Conservation (phyloP, 2,797 vertebrate species). For the Lutjanus campechanus region DNA sequence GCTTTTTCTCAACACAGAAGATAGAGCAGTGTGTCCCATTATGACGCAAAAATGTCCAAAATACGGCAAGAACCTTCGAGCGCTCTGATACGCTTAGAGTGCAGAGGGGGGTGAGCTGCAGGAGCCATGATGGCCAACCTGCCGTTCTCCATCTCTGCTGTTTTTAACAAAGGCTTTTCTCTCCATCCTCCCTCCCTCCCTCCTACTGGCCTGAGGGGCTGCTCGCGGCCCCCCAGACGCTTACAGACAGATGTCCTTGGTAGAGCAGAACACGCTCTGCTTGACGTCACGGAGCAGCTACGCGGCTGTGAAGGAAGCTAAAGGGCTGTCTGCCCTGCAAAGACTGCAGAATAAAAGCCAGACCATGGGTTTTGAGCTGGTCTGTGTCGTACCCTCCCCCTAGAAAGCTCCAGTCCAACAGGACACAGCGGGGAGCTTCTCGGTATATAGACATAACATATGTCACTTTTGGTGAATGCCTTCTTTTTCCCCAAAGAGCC, state of each 20-base stretch:
- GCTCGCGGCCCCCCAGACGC: conserved; percentile 81
- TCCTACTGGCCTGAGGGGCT: conserved; percentile 67
- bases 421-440: conserved; percentile 59
- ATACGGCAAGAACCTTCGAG: conserved; percentile 62
- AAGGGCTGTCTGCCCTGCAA: conserved; percentile 71
- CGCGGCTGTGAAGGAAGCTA: conserved; percentile 74
- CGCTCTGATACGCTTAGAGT: conserved; percentile 51
- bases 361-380: conserved; percentile 56
- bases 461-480: conserved; percentile 50
- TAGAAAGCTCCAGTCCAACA: conserved; percentile 51
- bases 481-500: conserved; percentile 24
- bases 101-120: conserved; percentile 65
- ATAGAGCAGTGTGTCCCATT: conserved; percentile 57
- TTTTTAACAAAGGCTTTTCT: conserved; percentile 83
- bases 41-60: conserved; percentile 78
- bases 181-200: conserved; percentile 35
- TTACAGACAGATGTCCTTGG: conserved; percentile 90
- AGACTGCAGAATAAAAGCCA: conserved; percentile 70
- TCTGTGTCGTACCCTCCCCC: conserved; percentile 39
- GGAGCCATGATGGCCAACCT: conserved; percentile 79
- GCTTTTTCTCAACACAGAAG: conserved; percentile 39
- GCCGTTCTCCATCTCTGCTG: conserved; percentile 80
- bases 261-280: conserved; percentile 82
- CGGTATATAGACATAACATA: conserved; percentile 62
- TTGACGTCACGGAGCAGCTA: conserved; percentile 82